These are phyloP conservation scores for Idris sp. DNA, from an alignment of 1,140 invertebrate genomes.

Conservation along the genomic window DNA sequence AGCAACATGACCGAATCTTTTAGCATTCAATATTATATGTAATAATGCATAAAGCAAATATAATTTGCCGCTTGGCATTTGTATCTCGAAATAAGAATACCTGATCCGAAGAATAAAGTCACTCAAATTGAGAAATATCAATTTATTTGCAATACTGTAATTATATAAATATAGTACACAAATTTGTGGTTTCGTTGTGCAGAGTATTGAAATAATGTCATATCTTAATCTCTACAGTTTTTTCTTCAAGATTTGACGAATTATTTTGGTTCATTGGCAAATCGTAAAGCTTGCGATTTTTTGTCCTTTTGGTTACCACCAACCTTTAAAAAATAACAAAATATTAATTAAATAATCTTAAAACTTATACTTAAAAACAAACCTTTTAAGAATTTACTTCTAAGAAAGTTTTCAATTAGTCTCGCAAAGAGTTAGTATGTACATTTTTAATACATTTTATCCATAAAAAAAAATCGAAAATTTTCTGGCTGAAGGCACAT, in stretches of 20 bases:
- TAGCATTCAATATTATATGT: constrained; percentile 1
- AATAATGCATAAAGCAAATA: neutral
- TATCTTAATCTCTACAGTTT: constrained; percentile 22
- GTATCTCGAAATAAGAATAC: too few relatives aligned
- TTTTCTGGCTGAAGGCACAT: too few relatives aligned
- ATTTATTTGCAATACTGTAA: constrained; percentile 43
- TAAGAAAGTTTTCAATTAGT: too few relatives aligned
- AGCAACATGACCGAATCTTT: neutral
- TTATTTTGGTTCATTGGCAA: constrained; percentile 33
- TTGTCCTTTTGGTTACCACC: constrained; percentile 26
- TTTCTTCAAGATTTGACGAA: constrained; percentile 15
- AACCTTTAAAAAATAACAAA: constrained; percentile 18
- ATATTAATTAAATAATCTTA: neutral
- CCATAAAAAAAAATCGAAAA: too few relatives aligned
- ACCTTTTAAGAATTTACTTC: too few relatives aligned
- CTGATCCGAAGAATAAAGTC: too few relatives aligned
- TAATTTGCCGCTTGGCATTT: too few relatives aligned
- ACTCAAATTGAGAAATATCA: too few relatives aligned
- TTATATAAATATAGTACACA: constrained; percentile 49
- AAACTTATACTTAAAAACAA: too few relatives aligned
- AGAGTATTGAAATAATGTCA: constrained; percentile 21
- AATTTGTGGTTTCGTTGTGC: constrained; percentile 29
- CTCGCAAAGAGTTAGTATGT: too few relatives aligned
- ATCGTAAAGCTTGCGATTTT: constrained; percentile 18
- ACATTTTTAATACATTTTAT: too few relatives aligned